Evolutionary conservation across 2,113 vertebrate genomes (phyloP).

Genomic region (Donacobius atricapilla): DNA sequence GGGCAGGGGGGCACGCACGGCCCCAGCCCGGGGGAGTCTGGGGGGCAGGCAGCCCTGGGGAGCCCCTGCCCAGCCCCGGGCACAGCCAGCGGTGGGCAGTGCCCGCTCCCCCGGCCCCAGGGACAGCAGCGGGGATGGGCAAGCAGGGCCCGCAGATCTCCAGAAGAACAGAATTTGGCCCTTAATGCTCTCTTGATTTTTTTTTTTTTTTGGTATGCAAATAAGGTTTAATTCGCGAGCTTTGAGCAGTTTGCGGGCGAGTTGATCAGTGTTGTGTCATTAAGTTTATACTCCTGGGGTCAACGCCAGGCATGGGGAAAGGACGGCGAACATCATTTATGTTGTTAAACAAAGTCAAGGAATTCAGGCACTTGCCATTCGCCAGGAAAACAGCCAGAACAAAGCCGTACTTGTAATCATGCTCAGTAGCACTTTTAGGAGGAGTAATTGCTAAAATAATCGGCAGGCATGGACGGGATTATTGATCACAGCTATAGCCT

Average conservation of each 20-base stretch:
- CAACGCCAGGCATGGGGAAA: not conserved
- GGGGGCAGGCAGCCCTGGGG: not conserved
- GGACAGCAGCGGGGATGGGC: not conserved
- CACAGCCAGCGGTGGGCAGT: not conserved
- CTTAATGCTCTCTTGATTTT: not conserved
- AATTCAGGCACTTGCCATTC: constrained; percentile 18
- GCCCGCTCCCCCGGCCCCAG: accelerated
- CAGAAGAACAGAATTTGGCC: not conserved
- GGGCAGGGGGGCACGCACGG: no score
- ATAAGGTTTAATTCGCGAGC: not conserved
- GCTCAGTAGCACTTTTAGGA: constrained; percentile 37
- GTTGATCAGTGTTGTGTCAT: not conserved
- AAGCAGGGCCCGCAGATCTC: not conserved
- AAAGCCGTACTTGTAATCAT: constrained; percentile 40
- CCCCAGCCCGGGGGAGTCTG: accelerated
- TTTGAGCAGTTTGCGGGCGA: constrained; percentile 24
- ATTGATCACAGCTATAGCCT: not conserved
- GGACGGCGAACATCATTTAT: not conserved
- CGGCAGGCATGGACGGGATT: constrained; percentile 8
- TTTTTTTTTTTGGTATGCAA: not conserved
- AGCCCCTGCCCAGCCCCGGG: not conserved
- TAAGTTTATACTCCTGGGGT: not conserved
- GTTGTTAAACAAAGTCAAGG: constrained; percentile 34
- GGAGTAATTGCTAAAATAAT: constrained; percentile 58
- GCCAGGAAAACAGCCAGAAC: constrained; percentile 1